A percentile compares a stretch with the other conserved stretches of the same genome.
Conservation (phyloP, 1,140 invertebrate species). For the Papilio machaon region DNA sequence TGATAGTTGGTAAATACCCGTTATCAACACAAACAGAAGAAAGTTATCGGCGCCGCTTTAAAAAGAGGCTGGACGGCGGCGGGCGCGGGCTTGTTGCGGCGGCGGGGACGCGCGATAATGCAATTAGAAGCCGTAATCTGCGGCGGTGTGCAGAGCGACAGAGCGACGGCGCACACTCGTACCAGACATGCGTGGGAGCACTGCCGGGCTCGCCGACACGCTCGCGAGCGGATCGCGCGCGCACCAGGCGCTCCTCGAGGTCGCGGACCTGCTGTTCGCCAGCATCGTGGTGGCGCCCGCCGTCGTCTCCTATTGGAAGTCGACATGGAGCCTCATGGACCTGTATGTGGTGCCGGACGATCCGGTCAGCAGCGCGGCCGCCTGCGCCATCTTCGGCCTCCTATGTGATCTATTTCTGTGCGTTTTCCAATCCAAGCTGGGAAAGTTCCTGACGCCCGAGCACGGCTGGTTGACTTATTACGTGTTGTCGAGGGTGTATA, state of each 20-base stretch:
- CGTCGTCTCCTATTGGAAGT: constrained; percentile 93
- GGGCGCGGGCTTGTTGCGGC: constrained; percentile 48
- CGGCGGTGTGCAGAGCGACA: constrained; percentile 59
- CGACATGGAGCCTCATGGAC: constrained; percentile 91
- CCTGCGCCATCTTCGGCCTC: constrained; percentile 87
- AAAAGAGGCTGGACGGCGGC: constrained; percentile 47
- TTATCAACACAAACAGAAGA: constrained; percentile 43
- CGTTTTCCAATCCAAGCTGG: constrained; percentile 85
- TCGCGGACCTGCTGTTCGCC: constrained; percentile 88
- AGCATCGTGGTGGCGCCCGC: constrained; percentile 88
- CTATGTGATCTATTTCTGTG: constrained; percentile 86
- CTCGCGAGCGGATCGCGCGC: constrained; percentile 76
- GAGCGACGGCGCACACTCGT: constrained; percentile 56
- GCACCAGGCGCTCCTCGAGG: constrained; percentile 84
- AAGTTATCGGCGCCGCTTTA: constrained; percentile 43
- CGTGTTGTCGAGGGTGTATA: constrained; percentile 88
- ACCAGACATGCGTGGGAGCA: constrained; percentile 83
- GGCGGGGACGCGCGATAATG: constrained; percentile 71
- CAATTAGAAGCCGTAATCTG: constrained; percentile 70
- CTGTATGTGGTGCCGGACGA: constrained; percentile 85
- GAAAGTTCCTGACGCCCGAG: constrained; percentile 85
- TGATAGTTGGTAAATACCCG: constrained; percentile 34
- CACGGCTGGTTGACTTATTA: constrained; percentile 87
- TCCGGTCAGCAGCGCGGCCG: constrained; percentile 82
- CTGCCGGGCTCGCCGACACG: constrained; percentile 81